These are phyloP conservation scores for Drosophila melanica DNA, from an alignment of 1,140 invertebrate genomes.

Conservation along the genomic window DNA sequence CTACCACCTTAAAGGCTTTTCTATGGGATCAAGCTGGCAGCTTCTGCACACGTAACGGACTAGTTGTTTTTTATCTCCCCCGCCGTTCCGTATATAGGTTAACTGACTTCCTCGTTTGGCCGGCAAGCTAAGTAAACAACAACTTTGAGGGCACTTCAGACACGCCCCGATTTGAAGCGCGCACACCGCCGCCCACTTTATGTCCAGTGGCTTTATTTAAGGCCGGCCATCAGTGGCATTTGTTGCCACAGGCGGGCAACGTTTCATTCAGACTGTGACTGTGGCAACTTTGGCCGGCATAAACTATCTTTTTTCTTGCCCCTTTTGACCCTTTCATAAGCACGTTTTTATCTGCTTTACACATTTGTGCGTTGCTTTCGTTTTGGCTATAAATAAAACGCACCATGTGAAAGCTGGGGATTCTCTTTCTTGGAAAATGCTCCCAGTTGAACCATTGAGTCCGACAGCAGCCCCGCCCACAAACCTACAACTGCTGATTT, in stretches of 20 bases:
- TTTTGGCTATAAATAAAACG: constrained; percentile 17
- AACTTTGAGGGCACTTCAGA: constrained; percentile 47
- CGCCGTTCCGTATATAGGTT: constrained; percentile 50
- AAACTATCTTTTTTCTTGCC: constrained; percentile 66
- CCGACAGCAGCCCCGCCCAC: background rate
- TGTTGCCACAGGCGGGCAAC: constrained; percentile 25
- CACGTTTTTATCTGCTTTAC: constrained; percentile 77
- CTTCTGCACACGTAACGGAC: constrained; percentile 47
- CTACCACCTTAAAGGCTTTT: constrained; percentile 39
- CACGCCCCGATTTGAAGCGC: constrained; percentile 13
- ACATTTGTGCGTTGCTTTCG: constrained; percentile 62
- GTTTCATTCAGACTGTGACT: constrained; percentile 38
- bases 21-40: background rate
- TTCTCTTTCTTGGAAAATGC: background rate
- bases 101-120: constrained; percentile 71
- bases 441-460: constrained; percentile 30
- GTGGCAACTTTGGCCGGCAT: constrained; percentile 25
- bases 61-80: constrained; percentile 25
- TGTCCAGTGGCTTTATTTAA: constrained; percentile 55
- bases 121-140: constrained; percentile 45
- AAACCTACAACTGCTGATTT: constrained; percentile 59
- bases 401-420: constrained; percentile 5
- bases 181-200: constrained; percentile 10
- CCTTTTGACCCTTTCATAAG: constrained; percentile 70
- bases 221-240: background rate